Base-by-base conservation (phyloP, 1,140 invertebrate genomes). In the Drosophila malerkotliana region DNA sequence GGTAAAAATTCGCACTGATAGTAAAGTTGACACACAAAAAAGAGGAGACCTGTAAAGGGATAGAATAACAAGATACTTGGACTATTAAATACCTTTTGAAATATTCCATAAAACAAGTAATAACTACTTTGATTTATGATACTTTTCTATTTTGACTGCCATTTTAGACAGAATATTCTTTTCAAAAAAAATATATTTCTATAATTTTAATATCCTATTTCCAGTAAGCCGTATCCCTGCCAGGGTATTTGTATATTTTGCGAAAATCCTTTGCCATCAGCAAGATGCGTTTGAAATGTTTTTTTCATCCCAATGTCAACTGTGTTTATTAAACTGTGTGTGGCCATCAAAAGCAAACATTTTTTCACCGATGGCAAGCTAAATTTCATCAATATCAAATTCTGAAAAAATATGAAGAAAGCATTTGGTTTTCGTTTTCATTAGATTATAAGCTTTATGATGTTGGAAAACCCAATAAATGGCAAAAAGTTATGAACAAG, bases 291-390 rank as follows among this genome's bases (percentile, higher is more conserved):
- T 76, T 28, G 26, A 28, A 28, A 28, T 28, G 21, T 58, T 79
- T 79, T 79, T 68, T 51, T 67, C 63, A 72, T 72, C 62, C 62
- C 79, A 75, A 84, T 79, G 71, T 72, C 64, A 76, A 60, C 45
- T 55, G 63, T 84, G 71, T 72, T 75, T 67, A 28, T 6, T 14
- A 24, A 59, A 39, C 72, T 58, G 52, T 48, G 52, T 48, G 51
- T 66, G 55, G 49, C 66, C 63, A 74, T 69, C 52, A 74, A 32
- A 57, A 57, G 52, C 57, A 52, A 74, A 52, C 56, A 47, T 64
- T 74, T 63, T 74, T 52, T 26, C 5, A 28, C 47, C 24, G 10
- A 66, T 74, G 28, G 39, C 24, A 74, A 55, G 59, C 59, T 57
- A 56, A 57, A 64, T 74, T 74, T 74, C 59, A 74, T 74, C 71